phyloP scores from a whole-genome alignment of 2,113 vertebrate genomes.

The Megaceryle maxima region DNA sequence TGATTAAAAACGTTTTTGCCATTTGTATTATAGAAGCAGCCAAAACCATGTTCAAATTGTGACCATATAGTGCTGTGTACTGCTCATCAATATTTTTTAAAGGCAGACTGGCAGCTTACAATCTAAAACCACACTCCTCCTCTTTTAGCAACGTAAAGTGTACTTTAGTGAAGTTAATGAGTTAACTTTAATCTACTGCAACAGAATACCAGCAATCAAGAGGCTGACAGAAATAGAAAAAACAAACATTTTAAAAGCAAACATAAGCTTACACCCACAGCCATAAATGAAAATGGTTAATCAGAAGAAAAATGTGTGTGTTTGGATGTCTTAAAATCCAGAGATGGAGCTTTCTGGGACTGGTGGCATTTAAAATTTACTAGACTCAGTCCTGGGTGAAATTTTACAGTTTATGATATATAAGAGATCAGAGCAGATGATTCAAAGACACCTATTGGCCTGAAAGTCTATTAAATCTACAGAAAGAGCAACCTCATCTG shows the following conservation, averaged over 20 bases:
- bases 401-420: not conserved
- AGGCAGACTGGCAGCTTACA: not conserved
- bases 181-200: not conserved
- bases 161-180: not conserved
- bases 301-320: not conserved
- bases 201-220: not conserved
- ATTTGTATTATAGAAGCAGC: not conserved
- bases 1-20: not conserved
- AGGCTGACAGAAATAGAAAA: not conserved
- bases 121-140: not conserved
- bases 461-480: not conserved
- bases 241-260: not conserved
- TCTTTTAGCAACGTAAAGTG: not conserved
- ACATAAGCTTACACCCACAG: fast-evolving
- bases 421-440: not conserved
- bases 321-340: not conserved
- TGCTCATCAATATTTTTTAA: not conserved
- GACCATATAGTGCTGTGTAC: not conserved
- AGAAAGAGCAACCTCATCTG: not conserved
- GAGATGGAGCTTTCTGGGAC: not conserved
- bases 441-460: not conserved
- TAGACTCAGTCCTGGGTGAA: not conserved
- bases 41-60: not conserved
- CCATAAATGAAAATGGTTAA: not conserved
- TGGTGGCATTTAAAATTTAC: not conserved